Conservation (phyloP, 2,113 vertebrate species). For the Ammodytes dubius region DNA sequence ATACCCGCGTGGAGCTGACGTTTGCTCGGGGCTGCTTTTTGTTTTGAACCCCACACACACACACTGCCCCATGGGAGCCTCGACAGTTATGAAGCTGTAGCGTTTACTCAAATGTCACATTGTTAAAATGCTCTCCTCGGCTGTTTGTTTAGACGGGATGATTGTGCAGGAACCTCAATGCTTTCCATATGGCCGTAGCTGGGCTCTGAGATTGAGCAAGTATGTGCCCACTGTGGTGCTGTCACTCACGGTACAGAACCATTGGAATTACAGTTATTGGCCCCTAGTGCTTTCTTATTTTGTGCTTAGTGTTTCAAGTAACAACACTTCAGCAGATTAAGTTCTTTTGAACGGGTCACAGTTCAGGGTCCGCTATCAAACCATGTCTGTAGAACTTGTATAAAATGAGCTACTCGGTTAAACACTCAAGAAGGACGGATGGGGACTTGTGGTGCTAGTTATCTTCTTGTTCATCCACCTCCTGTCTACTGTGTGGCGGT, state of each 20-base stretch:
- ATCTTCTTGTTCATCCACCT: slow-evolving; percentile 20
- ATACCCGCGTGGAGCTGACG: slow-evolving; percentile 37
- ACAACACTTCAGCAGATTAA: neutral
- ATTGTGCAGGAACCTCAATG: slow-evolving; percentile 59
- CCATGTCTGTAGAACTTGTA: neutral
- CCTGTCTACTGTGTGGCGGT: slow-evolving; percentile 14
- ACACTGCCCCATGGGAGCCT: neutral
- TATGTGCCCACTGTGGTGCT: slow-evolving; percentile 53
- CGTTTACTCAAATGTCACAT: slow-evolving; percentile 44
- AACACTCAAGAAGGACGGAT: neutral
- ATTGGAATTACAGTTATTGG: slow-evolving; percentile 18
- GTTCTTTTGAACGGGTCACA: neutral
- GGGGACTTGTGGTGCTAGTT: slow-evolving; percentile 1
- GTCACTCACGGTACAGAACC: slow-evolving; percentile 49
- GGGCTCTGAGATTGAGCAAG: slow-evolving; percentile 57
- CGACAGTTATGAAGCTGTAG: slow-evolving; percentile 27
- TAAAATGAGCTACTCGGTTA: neutral
- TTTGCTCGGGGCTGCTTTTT: slow-evolving; percentile 26
- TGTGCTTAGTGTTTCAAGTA: neutral
- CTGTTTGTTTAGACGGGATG: slow-evolving; percentile 63
- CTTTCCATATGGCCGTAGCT: slow-evolving; percentile 62
- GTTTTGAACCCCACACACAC: slow-evolving; percentile 13
- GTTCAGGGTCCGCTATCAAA: neutral
- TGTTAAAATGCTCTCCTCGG: slow-evolving; percentile 43
- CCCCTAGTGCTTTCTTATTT: neutral